A percentile compares a stretch with the other conserved stretches of the same genome.
These are phyloP conservation scores for Heliconius charithonia DNA, from an alignment of 2,888 invertebrate genomes.

Conservation along the genomic window DNA sequence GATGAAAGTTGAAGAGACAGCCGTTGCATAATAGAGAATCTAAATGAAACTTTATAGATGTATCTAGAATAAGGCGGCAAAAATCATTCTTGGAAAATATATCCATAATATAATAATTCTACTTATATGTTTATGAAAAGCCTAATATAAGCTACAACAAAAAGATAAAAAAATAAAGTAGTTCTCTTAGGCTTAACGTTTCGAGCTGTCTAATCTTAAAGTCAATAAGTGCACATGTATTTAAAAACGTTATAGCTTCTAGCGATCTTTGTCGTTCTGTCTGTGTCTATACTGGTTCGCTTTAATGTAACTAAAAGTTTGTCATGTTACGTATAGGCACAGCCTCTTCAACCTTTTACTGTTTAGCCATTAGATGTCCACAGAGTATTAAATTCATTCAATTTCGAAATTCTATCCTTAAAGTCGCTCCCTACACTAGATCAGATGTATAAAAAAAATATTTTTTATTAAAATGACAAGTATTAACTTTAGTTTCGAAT, in stretches of 20 bases:
- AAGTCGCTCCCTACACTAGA: slow-evolving; percentile 71
- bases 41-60: slow-evolving; percentile 81
- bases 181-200: slow-evolving; percentile 78
- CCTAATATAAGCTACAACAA: slow-evolving; percentile 80
- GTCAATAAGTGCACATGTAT: slow-evolving; percentile 80
- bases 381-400: slow-evolving; percentile 71
- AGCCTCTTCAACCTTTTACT: slow-evolving; percentile 69
- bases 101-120: slow-evolving; percentile 71
- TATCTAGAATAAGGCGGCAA: slow-evolving; percentile 76
- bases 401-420: slow-evolving; percentile 62
- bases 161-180: slow-evolving; percentile 70
- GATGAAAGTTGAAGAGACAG: slow-evolving; percentile 83
- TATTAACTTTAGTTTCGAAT: slow-evolving; percentile 74
- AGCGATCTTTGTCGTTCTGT: slow-evolving; percentile 55
- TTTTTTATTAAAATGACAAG: slow-evolving; percentile 82
- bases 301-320: slow-evolving; percentile 33
- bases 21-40: slow-evolving; percentile 73
- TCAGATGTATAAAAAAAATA: slow-evolving; percentile 64
- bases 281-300: slow-evolving; percentile 46
- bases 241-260: slow-evolving; percentile 73
- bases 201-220: slow-evolving; percentile 76
- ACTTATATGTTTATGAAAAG: slow-evolving; percentile 77
- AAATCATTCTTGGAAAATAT: slow-evolving; percentile 75
- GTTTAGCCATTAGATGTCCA: slow-evolving; percentile 63
- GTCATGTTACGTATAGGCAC: slow-evolving; percentile 47